phyloP scores from a whole-genome alignment of 2,888 invertebrate genomes.

The Ecdyonurus torrentis region DNA sequence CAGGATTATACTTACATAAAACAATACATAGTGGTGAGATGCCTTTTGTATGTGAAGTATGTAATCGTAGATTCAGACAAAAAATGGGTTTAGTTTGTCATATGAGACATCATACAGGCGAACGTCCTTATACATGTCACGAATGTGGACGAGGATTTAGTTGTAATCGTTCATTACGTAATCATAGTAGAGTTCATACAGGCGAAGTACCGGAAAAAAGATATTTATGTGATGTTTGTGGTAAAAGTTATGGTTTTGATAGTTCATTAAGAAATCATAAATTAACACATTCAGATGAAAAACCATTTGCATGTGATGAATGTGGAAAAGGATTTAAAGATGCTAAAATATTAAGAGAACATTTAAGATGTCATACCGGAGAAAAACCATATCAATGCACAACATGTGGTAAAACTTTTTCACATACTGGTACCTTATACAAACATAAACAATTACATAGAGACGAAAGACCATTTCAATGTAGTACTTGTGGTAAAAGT shows the following conservation, averaged over 20 bases:
- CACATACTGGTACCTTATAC: background rate
- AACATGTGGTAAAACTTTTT: background rate
- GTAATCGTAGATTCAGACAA: background rate
- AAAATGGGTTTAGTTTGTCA: slow-evolving; percentile 1
- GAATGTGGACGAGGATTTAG: background rate
- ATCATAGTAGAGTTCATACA: background rate
- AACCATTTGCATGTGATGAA: background rate
- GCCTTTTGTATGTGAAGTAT: background rate
- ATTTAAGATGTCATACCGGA: slow-evolving; percentile 1
- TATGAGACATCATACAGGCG: background rate
- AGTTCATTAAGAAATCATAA: background rate
- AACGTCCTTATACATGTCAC: background rate
- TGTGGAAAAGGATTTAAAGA: slow-evolving; percentile 1
- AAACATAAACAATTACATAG: slow-evolving; percentile 1
- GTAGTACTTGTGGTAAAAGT: slow-evolving; percentile 1
- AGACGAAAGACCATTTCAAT: background rate
- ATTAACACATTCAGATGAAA: background rate
- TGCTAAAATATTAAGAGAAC: background rate
- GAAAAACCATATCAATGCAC: background rate
- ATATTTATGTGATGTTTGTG: background rate
- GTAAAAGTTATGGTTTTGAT: slow-evolving; percentile 3
- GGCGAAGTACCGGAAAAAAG: background rate
- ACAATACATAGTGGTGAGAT: slow-evolving; percentile 2
- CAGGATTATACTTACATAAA: background rate
- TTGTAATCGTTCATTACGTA: background rate